Percentiles rank a stretch among this genome's conserved stretches.
Conservation (phyloP, 1,140 invertebrate species). For the Aphidius ervi region DNA sequence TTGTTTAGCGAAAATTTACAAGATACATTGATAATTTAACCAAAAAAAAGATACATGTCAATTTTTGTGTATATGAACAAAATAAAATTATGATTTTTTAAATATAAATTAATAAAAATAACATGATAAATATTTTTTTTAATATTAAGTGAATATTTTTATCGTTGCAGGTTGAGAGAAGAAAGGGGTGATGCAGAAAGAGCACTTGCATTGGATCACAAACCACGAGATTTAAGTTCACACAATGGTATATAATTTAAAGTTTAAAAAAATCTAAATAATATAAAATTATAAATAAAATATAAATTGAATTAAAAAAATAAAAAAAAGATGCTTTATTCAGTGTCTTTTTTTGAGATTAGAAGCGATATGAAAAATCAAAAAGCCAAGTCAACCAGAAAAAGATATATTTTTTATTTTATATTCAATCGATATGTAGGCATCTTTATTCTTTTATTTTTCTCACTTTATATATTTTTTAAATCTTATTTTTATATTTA, state of each 20-base stretch:
- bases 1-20: background rate
- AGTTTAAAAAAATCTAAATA: slow-evolving; percentile 5
- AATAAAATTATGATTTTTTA: slow-evolving; percentile 36
- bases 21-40: background rate
- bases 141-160: slow-evolving; percentile 14
- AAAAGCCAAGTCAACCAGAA: no score
- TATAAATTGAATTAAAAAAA: no score
- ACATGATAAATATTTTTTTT: background rate
- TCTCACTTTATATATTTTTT: no score
- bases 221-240: slow-evolving; percentile 76
- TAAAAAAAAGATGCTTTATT: no score
- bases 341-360: no score
- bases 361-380: no score
- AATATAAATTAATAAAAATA: slow-evolving; percentile 11
- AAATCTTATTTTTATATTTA: no score
- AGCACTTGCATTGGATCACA: slow-evolving; percentile 71
- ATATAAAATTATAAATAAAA: background rate
- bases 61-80: no score
- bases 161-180: slow-evolving; percentile 73
- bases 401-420: no score
- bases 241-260: slow-evolving; percentile 68
- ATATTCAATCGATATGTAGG: no score
- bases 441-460: no score
- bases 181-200: slow-evolving; percentile 76
- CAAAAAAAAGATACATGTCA: no score